These are phyloP conservation scores for Halictus rubicundus DNA, from an alignment of 1,140 invertebrate species.

Conservation along the genomic window DNA sequence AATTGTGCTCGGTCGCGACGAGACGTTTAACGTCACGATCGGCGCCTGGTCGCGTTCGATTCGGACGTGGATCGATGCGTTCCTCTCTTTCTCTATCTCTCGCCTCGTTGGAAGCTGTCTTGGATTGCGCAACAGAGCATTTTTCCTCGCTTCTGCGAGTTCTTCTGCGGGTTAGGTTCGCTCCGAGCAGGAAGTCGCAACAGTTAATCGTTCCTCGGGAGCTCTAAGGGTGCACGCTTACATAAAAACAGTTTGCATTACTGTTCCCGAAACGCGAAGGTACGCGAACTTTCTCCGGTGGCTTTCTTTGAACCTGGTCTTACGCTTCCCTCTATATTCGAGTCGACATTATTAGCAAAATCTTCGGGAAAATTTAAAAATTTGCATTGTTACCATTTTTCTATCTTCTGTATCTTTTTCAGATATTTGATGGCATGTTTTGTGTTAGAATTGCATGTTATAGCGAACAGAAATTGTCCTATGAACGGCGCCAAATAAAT, in stretches of 20 bases:
- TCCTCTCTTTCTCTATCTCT: no score
- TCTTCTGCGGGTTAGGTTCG: neutral
- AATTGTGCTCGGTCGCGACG: constrained; percentile 61
- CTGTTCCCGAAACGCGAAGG: neutral
- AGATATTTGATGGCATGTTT: no score
- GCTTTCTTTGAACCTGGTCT: neutral
- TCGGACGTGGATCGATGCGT: constrained; percentile 31
- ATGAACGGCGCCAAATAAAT: no score
- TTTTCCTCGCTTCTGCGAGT: neutral
- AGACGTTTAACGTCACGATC: neutral
- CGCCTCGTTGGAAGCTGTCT: no score
- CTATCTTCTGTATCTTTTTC: no score
- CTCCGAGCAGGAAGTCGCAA: neutral
- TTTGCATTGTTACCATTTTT: no score
- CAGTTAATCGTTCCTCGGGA: neutral
- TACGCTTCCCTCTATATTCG: neutral
- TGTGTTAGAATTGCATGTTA: no score
- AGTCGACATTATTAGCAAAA: neutral
- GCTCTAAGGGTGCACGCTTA: neutral
- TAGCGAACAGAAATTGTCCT: no score
- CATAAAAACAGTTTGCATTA: neutral
- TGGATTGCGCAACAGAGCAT: neutral
- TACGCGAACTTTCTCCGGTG: constrained; percentile 17
- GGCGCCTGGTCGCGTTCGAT: constrained; percentile 6
- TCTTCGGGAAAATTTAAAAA: neutral